Percentiles rank a stretch among this genome's conserved stretches.
phyloP scores from a whole-genome alignment of 2,888 invertebrate species.

The Lasioglossum vierecki region DNA sequence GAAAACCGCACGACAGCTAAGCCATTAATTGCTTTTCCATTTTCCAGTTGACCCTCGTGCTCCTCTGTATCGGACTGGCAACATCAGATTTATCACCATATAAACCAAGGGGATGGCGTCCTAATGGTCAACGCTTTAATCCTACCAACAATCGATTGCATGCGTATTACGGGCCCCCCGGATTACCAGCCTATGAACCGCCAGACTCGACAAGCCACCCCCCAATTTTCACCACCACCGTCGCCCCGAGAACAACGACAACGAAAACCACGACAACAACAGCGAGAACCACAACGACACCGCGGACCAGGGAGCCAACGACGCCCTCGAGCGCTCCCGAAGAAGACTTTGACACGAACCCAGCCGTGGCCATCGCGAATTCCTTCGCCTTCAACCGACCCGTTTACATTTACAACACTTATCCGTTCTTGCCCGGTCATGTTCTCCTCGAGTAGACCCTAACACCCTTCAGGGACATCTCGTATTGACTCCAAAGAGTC shows the following conservation, averaged over 20 bases:
- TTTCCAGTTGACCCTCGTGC: conserved; percentile 62
- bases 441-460: conserved; percentile 43
- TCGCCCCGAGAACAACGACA: conserved; percentile 58
- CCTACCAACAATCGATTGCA: conserved; percentile 71
- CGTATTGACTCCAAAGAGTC: neutral
- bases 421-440: conserved; percentile 72
- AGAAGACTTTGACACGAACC: conserved; percentile 75
- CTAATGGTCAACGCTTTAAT: conserved; percentile 76
- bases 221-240: conserved; percentile 55
- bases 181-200: conserved; percentile 71
- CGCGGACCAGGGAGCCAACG: conserved; percentile 75
- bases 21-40: conserved; percentile 60
- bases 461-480: neutral
- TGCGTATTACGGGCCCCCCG: conserved; percentile 63
- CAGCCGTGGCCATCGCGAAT: conserved; percentile 81
- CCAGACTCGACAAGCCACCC: conserved; percentile 58
- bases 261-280: conserved; percentile 48
- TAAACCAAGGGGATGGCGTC: conserved; percentile 80
- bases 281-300: conserved; percentile 73
- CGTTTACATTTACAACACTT: conserved; percentile 79
- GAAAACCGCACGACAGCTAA: conserved; percentile 40
- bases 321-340: conserved; percentile 61
- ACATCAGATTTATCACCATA: conserved; percentile 69
- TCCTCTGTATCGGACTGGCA: conserved; percentile 66
- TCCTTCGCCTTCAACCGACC: conserved; percentile 82